phyloP scores from a whole-genome alignment of 2,797 vertebrate species.

The Acanthis flammea region DNA sequence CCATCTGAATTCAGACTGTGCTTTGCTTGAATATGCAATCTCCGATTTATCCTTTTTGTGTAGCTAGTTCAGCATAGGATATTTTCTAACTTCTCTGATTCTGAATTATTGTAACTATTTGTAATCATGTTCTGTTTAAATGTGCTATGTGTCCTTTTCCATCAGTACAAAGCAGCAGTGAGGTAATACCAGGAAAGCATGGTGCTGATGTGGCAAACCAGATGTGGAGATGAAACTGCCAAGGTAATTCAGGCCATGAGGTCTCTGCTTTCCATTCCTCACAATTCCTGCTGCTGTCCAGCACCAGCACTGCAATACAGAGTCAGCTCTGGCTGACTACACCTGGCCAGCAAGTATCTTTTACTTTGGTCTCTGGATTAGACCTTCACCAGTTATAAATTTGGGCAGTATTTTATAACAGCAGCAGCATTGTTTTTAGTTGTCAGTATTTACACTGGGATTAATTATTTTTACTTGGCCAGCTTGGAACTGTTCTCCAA shows the following conservation, averaged over 20 bases:
- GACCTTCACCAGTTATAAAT: not conserved
- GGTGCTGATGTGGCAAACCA: not conserved
- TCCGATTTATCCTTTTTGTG: not conserved
- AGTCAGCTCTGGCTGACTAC: not conserved
- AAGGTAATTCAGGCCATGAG: not conserved
- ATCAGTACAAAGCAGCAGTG: not conserved
- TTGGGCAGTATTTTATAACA: not conserved
- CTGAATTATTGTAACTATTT: not conserved
- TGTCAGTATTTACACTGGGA: not conserved
- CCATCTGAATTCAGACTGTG: not conserved
- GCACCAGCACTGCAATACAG: not conserved
- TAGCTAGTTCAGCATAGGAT: not conserved
- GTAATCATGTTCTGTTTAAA: not conserved
- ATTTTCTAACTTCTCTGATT: not conserved
- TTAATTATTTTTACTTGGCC: not conserved
- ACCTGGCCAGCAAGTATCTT: not conserved
- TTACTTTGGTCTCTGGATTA: not conserved
- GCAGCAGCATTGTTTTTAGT: not conserved
- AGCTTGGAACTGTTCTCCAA: not conserved
- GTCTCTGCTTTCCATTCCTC: not conserved
- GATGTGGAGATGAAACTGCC: not conserved
- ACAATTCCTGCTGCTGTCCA: not conserved
- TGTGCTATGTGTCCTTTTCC: not conserved
- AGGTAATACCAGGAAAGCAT: not conserved
- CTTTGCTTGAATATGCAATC: not conserved